Base-by-base conservation (phyloP, 2,113 vertebrate species). In the Eurystomus gularis region DNA sequence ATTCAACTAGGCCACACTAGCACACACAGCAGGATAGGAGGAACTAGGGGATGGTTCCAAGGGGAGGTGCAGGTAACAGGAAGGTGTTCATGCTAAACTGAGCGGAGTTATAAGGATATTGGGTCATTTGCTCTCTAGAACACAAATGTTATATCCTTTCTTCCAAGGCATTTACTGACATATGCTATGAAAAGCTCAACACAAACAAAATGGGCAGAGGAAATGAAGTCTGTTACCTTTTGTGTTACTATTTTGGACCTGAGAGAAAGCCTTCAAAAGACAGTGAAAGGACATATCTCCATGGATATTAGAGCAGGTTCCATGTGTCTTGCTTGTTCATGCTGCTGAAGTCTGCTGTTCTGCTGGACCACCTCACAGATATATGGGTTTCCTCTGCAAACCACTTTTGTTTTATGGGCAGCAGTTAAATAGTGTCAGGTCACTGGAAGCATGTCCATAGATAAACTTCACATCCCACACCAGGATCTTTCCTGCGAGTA, bases 151-250 rank as follows among this genome's bases (percentile, higher is more conserved):
- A 8, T 20, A 24, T 17, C 17, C 25, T 44, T 52, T 8, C 3
- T 66, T 55, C 31, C 35, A 4, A 21, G 55, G 2, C 0, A 0
- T 46, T 66, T 39, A 14, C 16, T 58, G 11, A 4, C 26, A 68
- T 26, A 24, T 37, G 29, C 46, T 2, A 4, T 29, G 60, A 48
- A 42, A 37, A 65, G 4, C 62, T 25, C 31, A 7, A 61, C 33
- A 42, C 61, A 76, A 80, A 54, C 37, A 42, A 85, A 60, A 65
- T 1, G 8, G 5, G 14, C 19, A 64, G 19, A 42, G 9, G 25
- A 77, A 57, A 71, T 33, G 26, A 76, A 18, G 11, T 51, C 52
- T 55, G 20, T 19, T 66, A 35, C 16, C 15, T 76, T 76, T 28
- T 48, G 23, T 23, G 7, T 39, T 57, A 14, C 28, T 48, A 7